Conservation (phyloP, 2,797 vertebrate genomes). For the Anguilla marmorata region DNA sequence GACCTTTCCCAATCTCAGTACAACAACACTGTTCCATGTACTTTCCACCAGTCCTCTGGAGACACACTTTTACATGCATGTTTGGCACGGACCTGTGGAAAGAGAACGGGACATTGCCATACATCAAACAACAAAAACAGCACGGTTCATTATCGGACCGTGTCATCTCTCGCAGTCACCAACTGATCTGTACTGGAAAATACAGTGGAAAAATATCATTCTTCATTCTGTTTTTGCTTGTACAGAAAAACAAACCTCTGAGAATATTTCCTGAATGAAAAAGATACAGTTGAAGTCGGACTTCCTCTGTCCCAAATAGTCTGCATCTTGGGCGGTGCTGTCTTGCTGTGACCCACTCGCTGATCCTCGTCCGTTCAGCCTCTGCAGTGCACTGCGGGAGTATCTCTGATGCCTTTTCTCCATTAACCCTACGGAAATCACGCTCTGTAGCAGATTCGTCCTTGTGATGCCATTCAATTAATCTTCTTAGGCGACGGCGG, state of each 20-base stretch:
- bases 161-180: slow-evolving; percentile 30
- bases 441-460: not conserved
- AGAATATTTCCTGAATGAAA: slow-evolving; percentile 50
- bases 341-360: slow-evolving; percentile 39
- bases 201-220: slow-evolving; percentile 42
- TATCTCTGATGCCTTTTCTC: not conserved
- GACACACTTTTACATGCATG: slow-evolving; percentile 24
- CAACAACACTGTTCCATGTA: not conserved
- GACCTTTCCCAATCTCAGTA: not conserved
- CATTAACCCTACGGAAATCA: not conserved
- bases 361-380: slow-evolving; percentile 43
- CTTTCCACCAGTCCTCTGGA: slow-evolving; percentile 3
- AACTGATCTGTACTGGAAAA: slow-evolving; percentile 42
- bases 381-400: slow-evolving; percentile 28
- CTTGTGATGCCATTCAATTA: not conserved
- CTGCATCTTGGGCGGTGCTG: slow-evolving; percentile 40
- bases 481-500: not conserved
- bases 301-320: slow-evolving; percentile 48
- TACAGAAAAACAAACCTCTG: slow-evolving; percentile 55
- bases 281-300: slow-evolving; percentile 50
- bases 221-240: slow-evolving; percentile 38
- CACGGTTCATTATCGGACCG: slow-evolving; percentile 35
- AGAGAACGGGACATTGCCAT: slow-evolving; percentile 44
- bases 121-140: slow-evolving; percentile 37
- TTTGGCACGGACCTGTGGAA: slow-evolving; percentile 51